Percentiles rank a stretch among this genome's conserved stretches.
These are phyloP conservation scores for Pollenia labialis DNA, from an alignment of 2,888 invertebrate species.

Conservation along the genomic window DNA sequence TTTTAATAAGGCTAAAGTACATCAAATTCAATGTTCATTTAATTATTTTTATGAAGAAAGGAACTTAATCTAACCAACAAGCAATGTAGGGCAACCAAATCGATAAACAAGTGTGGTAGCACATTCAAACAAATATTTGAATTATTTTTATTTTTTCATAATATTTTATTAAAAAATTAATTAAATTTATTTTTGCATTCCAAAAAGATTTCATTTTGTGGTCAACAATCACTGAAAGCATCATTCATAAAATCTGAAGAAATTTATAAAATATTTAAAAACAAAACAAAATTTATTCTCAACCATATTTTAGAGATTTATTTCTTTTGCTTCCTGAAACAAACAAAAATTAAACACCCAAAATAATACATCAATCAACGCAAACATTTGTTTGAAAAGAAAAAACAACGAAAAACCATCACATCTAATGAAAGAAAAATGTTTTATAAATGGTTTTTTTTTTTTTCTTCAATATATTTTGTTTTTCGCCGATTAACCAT, in stretches of 20 bases:
- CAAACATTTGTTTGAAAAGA: constrained; percentile 38
- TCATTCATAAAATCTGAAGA: constrained; percentile 3
- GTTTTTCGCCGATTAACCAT: constrained; percentile 36
- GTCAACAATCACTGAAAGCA: not conserved
- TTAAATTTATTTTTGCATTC: not conserved
- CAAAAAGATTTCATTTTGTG: not conserved
- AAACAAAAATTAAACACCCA: constrained; percentile 17
- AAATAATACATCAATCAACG: constrained; percentile 61
- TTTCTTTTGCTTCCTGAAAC: constrained; percentile 9
- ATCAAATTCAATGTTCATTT: too few relatives aligned
- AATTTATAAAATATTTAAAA: not conserved
- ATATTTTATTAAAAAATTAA: too few relatives aligned
- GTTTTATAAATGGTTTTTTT: constrained; percentile 7
- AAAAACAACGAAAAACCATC: not conserved
- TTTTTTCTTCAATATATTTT: not conserved
- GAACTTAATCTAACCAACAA: too few relatives aligned
- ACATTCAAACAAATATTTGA: not conserved
- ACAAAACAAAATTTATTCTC: not conserved
- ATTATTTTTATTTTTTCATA: too few relatives aligned
- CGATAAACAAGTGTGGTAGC: constrained; percentile 9
- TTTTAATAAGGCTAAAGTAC: too few relatives aligned
- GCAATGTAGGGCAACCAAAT: not conserved
- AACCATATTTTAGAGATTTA: constrained; percentile 30
- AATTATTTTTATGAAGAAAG: too few relatives aligned
- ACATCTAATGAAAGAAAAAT: constrained; percentile 29